A percentile compares a stretch with the other conserved stretches of the same genome.
phyloP scores from a whole-genome alignment of 1,140 invertebrate species.

The Microvelia longipes region DNA sequence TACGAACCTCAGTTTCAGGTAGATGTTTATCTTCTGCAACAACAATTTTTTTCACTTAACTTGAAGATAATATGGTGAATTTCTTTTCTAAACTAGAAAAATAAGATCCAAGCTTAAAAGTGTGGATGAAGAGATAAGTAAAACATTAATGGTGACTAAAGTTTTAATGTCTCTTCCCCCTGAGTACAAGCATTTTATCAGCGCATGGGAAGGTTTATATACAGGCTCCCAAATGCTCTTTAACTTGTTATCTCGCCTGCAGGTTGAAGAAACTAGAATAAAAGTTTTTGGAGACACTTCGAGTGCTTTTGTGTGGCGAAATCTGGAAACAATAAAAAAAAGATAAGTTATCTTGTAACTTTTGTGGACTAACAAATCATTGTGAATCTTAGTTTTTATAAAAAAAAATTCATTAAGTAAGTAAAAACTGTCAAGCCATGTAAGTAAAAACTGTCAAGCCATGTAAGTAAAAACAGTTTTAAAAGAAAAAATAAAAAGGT shows the following conservation, averaged over 20 bases:
- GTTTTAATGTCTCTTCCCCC: neutral
- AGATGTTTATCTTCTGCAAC: neutral
- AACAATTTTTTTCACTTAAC: neutral
- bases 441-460: too few species aligned
- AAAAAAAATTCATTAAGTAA: too few species aligned
- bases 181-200: neutral
- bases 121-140: neutral
- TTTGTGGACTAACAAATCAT: too few species aligned
- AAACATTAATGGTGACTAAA: neutral
- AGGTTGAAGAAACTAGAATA: too few species aligned
- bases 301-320: too few species aligned
- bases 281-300: too few species aligned
- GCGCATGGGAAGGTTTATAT: neutral
- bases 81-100: neutral
- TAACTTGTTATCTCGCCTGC: constrained; percentile 6
- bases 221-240: neutral
- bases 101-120: neutral
- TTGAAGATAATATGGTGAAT: neutral
- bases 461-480: too few species aligned
- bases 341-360: too few species aligned
- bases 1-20: neutral
- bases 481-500: too few species aligned
- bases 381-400: too few species aligned
- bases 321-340: too few species aligned
- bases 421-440: too few species aligned